phyloP scores from a whole-genome alignment of 2,113 vertebrate species.

The Psilopsiagon aurifrons region DNA sequence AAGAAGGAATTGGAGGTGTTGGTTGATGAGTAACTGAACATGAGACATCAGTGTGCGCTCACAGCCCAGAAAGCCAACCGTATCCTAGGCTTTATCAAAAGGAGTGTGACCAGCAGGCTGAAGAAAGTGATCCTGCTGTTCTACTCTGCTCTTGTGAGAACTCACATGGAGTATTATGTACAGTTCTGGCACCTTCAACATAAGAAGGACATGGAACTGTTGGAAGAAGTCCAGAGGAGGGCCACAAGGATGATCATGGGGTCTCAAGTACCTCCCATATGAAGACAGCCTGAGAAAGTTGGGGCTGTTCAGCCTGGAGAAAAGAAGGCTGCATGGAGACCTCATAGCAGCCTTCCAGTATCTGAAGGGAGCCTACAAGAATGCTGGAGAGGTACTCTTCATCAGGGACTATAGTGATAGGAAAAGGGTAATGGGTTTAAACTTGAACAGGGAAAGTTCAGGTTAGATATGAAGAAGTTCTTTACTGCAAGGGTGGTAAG shows the following conservation, averaged over 20 bases:
- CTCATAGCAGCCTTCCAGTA: background rate
- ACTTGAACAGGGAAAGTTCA: background rate
- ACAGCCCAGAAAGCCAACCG: background rate
- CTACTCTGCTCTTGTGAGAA: background rate
- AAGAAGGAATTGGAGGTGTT: background rate
- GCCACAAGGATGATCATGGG: no score
- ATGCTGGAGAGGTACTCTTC: background rate
- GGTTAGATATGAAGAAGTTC: background rate
- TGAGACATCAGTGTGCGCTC: background rate
- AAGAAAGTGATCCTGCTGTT: background rate
- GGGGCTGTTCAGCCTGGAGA: background rate
- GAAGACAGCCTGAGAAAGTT: no score
- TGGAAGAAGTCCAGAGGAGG: background rate
- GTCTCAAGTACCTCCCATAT: no score
- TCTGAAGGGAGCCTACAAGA: background rate
- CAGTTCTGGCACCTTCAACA: background rate
- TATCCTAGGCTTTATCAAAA: background rate
- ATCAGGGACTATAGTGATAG: background rate
- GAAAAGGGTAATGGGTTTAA: background rate
- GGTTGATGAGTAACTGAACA: background rate
- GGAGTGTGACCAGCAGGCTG: background rate
- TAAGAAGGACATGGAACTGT: background rate
- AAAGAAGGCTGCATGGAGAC: background rate
- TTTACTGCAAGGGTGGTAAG: background rate
- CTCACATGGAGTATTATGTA: background rate